A percentile compares a stretch with the other conserved stretches of the same genome.
Evolutionary conservation across 92 coral and sea anemone genomes (phyloP).

Genomic region (Micromussa lordhowensis): DNA sequence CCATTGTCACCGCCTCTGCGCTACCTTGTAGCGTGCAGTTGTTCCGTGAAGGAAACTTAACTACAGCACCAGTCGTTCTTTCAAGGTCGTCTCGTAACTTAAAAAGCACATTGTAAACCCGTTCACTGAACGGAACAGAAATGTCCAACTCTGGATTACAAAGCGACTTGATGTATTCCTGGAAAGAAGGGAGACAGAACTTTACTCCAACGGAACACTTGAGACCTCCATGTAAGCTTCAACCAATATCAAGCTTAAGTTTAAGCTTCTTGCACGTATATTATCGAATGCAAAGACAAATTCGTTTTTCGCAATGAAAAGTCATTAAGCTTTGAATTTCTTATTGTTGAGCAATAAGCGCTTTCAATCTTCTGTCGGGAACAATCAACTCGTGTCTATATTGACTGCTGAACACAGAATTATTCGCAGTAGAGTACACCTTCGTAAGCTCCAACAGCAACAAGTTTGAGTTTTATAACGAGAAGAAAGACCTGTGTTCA

Average conservation of each 20-base stretch:
- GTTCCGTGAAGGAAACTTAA: conserved; percentile 58
- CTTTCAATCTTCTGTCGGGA: not conserved
- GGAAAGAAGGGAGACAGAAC: conserved; percentile 17
- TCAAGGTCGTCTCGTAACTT: conserved; percentile 57
- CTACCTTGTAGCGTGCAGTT: conserved; percentile 67
- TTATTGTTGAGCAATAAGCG: not conserved
- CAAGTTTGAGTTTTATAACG: conserved; percentile 5
- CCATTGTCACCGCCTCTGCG: conserved; percentile 76
- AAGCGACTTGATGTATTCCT: conserved; percentile 74
- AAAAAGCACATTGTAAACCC: conserved; percentile 46
- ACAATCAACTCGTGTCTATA: not conserved
- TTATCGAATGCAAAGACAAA: not conserved
- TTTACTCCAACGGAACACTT: not conserved
- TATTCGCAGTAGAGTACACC: not conserved
- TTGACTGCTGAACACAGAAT: not conserved
- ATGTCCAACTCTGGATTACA: conserved; percentile 69
- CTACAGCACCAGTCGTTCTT: conserved; percentile 75
- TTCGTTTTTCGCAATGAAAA: not conserved
- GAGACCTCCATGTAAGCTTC: no score
- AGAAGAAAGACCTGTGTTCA: not conserved
- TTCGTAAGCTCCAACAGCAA: not conserved
- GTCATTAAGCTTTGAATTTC: not conserved
- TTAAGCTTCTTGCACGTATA: no score
- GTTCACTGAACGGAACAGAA: conserved; percentile 48
- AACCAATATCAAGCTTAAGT: not conserved